These are phyloP conservation scores for Anoplophora glabripennis DNA, from an alignment of 1,140 invertebrate species.

Conservation along the genomic window DNA sequence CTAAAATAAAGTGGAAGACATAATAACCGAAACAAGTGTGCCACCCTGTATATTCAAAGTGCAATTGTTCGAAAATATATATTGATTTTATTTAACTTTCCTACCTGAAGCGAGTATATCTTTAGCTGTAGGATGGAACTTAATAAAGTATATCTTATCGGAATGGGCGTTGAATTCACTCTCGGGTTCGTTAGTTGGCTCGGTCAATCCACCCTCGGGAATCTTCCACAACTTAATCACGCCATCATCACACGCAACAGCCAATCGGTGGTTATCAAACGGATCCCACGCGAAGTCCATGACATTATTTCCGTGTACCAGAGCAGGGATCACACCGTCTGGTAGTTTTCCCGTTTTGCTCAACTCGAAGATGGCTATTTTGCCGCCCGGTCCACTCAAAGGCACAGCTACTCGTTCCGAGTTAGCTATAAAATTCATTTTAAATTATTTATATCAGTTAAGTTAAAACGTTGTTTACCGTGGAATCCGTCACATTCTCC, in stretches of 20 bases:
- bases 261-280: slow-evolving; percentile 74
- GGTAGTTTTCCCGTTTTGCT: slow-evolving; percentile 73
- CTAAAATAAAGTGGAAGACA: no score
- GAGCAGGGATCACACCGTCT: slow-evolving; percentile 78
- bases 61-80: background rate
- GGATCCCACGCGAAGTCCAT: slow-evolving; percentile 95
- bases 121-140: slow-evolving; percentile 84
- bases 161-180: slow-evolving; percentile 66
- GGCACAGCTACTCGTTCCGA: slow-evolving; percentile 80
- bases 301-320: slow-evolving; percentile 83
- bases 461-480: slow-evolving; percentile 53
- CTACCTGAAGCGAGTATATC: slow-evolving; percentile 75
- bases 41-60: background rate
- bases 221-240: slow-evolving; percentile 80
- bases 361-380: slow-evolving; percentile 84
- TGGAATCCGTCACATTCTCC: slow-evolving; percentile 93
- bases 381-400: slow-evolving; percentile 82
- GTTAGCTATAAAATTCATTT: slow-evolving; percentile 61
- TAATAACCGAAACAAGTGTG: no score
- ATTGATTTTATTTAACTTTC: background rate
- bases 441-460: background rate
- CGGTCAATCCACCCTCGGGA: slow-evolving; percentile 47
- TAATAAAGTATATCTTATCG: slow-evolving; percentile 89
- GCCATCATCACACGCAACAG: slow-evolving; percentile 90
- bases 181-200: slow-evolving; percentile 65